Evolutionary conservation across 1,140 invertebrate species (phyloP), one percentile per base, ranked within the genome.

Genomic region (Schmidtea mediterranea): DNA sequence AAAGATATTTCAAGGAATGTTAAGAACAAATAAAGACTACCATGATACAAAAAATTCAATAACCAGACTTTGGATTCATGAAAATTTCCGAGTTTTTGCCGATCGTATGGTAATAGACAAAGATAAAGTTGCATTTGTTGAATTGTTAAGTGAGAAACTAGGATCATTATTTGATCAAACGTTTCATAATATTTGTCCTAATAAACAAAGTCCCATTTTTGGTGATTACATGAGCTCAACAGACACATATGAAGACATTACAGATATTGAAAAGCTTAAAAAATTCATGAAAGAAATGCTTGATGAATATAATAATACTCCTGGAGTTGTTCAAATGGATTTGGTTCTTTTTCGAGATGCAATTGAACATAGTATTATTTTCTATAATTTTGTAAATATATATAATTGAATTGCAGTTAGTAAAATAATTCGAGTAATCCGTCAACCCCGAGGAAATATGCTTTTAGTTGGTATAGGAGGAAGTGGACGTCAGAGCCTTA

Each of bases 281-380:
- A 71, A 70, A 51, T 73, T 72, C 56, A 72, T 81, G 53, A 63
- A 73, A 38, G 67, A 69, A 3, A 73, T 76, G 57, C 66, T 82
- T 63, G 73, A 75, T 21, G 77, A 82, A 52, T 81, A 82, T 60
- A 83, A 83, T 62, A 69, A 70, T 19, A 73, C 72, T 13, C 74
- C 76, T 0, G 76, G 78, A 0, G 73, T 76, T 9, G 71, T 79
- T 1, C 71, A 72, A 52, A 75, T 82, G 72, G 74, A 81, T 59
- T 62, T 83, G 22, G 78, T 82, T 9, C 66, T 82, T 39, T 82
- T 82, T 59, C 73, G 73, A 48, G 79, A 82, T 59, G 79, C 79
- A 1, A 75, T 83, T 36, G 76, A 81, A 58, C 79, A 82, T 59
- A 56, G 65, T 67, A 50, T 53, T 57, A 49, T 36, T 36, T 40